Conservation (phyloP, 2,113 vertebrate genomes). For the Tyrannus savana region DNA sequence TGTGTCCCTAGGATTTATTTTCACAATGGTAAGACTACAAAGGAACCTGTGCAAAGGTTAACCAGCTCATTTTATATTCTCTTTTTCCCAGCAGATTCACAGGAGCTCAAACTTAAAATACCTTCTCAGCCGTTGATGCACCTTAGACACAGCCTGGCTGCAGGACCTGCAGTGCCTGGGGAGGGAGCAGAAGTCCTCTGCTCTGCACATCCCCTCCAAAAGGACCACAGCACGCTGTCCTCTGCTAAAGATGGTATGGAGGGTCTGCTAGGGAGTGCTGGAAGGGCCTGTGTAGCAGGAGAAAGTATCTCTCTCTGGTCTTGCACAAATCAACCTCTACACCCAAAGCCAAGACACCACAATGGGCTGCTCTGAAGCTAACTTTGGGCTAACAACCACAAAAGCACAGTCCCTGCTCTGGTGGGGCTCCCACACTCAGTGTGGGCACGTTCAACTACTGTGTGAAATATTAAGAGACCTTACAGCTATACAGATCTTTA, state of each 20-base stretch:
- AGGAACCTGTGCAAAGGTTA: background rate
- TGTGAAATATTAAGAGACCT: background rate
- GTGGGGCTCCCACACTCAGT: accelerated
- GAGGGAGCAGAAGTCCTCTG: background rate
- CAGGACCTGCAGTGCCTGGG: background rate
- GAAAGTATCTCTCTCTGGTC: background rate
- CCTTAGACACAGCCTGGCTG: background rate
- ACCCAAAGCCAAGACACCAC: background rate
- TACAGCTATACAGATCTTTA: background rate
- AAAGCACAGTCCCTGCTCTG: background rate
- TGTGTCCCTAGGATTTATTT: background rate
- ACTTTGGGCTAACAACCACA: background rate
- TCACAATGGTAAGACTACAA: background rate
- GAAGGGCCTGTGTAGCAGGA: background rate
- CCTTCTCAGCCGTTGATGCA: background rate
- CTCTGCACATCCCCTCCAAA: background rate
- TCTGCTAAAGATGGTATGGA: background rate
- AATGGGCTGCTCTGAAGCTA: background rate
- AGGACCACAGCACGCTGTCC: background rate
- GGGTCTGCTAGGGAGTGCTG: background rate
- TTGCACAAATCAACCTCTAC: background rate
- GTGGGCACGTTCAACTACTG: background rate
- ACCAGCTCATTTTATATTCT: background rate
- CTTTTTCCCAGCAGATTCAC: background rate
- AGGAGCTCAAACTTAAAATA: background rate